Percentiles rank a stretch among this genome's conserved stretches.
These are phyloP conservation scores for Orthosia gothica DNA, from an alignment of 2,888 invertebrate genomes.

Conservation along the genomic window DNA sequence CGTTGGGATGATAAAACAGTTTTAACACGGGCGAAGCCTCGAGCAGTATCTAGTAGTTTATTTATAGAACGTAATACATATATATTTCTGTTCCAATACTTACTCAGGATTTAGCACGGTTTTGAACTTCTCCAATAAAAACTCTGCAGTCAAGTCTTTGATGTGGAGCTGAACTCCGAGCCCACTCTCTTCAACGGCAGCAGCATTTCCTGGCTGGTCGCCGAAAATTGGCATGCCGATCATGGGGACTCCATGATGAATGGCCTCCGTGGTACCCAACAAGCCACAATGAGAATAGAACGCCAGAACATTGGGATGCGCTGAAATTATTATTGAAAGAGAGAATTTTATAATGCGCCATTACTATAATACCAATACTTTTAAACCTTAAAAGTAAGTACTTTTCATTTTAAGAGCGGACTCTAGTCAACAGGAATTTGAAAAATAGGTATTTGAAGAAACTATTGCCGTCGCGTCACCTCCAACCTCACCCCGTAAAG, in stretches of 20 bases:
- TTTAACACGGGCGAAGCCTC: background rate
- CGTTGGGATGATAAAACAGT: background rate
- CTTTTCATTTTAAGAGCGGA: too few relatives aligned
- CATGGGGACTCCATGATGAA: slow-evolving; percentile 91
- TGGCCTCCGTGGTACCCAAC: slow-evolving; percentile 91
- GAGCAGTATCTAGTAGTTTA: background rate
- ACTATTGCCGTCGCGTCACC: too few relatives aligned
- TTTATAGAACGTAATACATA: background rate
- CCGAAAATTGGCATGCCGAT: slow-evolving; percentile 92
- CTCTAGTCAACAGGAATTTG: too few relatives aligned
- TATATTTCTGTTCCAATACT: slow-evolving; percentile 61
- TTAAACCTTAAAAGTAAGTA: too few relatives aligned
- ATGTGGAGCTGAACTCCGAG: slow-evolving; percentile 87
- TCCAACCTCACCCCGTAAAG: too few relatives aligned
- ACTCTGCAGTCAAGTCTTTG: slow-evolving; percentile 87
- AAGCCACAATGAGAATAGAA: slow-evolving; percentile 92
- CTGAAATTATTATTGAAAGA: slow-evolving; percentile 56
- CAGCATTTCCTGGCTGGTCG: slow-evolving; percentile 91
- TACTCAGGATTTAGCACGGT: slow-evolving; percentile 89
- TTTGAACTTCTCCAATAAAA: slow-evolving; percentile 85
- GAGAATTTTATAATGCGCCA: too few relatives aligned
- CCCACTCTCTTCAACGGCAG: slow-evolving; percentile 89
- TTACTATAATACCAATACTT: too few relatives aligned
- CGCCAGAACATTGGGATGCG: slow-evolving; percentile 80
- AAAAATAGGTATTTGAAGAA: too few relatives aligned